Base-by-base conservation (phyloP, 1,140 invertebrate genomes). In the Telenomus remus region DNA sequence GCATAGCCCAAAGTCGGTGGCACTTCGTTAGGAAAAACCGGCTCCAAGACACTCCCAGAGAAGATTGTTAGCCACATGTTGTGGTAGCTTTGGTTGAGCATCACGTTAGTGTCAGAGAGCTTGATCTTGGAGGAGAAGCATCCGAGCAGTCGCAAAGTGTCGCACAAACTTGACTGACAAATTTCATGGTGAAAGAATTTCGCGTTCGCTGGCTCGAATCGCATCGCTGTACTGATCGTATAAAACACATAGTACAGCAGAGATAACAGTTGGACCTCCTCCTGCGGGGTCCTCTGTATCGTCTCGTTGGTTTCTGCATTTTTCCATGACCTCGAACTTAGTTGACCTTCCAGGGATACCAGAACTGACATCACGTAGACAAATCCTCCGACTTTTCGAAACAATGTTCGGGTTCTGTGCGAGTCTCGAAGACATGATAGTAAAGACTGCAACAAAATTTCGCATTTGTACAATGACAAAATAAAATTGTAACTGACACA, bases 171-270 rank as follows among this genome's bases (percentile, higher is more conserved):
- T 53, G 95, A 95, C 86, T 94, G 94, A 82, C 97, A 97, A 57
- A 98, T 95, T 93, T 99, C 97, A 60, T 96, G 93, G 81, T 97
- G 93, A 90, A 99, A 99, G 89, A 98, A 98, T 85, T 98, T 98
- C 0, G 98, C 98, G 89, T 99, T 99, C 1, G 97, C 97, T 1
- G 98, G 98, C 88, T 99, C 98, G 86, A 98, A 99, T 80, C 98
- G 90, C 97, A 99, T 99, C 2, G 97, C 97, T 2, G 97, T 96
- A 66, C 96, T 96, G 47, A 99, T 92, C 0, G 97, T 98, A 83
- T 97, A 96, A 87, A 99, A 98, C 13, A 99, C 96, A 19, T 96
- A 92, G 74, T 95, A 93, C 57, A 99, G 88, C 35, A 97, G 83
- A 35, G 91, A 90, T 39, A 96, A 84, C 78, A 94, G 89, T 76